These are phyloP conservation scores for Thomomys bottae DNA, from an alignment of 2,113 vertebrate genomes.

Conservation along the genomic window DNA sequence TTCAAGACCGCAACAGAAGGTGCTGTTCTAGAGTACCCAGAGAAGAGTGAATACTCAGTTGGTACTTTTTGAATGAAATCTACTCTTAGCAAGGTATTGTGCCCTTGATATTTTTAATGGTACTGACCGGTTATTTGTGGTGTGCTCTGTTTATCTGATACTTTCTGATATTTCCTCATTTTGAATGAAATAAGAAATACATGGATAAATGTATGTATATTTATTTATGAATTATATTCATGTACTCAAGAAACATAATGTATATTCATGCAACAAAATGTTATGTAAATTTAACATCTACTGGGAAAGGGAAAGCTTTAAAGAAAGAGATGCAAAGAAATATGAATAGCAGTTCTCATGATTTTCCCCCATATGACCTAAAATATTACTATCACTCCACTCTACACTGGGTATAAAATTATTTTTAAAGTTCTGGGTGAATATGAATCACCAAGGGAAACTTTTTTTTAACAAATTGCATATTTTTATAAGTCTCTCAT, in stretches of 20 bases:
- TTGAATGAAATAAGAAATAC: slow-evolving; percentile 27
- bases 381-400: slow-evolving; percentile 33
- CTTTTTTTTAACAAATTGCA: slow-evolving; percentile 29
- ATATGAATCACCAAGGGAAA: slow-evolving; percentile 46
- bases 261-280: slow-evolving; percentile 55
- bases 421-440: slow-evolving; percentile 53
- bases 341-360: slow-evolving; percentile 5
- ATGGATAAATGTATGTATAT: not conserved
- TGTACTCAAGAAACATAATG: slow-evolving; percentile 33
- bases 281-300: slow-evolving; percentile 47
- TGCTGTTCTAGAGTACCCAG: not conserved
- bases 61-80: slow-evolving; percentile 21
- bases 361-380: not conserved
- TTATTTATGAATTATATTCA: slow-evolving; percentile 53
- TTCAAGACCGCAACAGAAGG: not conserved
- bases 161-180: no score
- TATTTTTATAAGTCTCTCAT: not conserved
- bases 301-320: slow-evolving; percentile 12
- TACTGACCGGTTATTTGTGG: no score
- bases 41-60: not conserved
- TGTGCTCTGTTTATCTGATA: no score
- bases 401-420: slow-evolving; percentile 43
- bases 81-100: no score
- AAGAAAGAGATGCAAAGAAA: slow-evolving; percentile 58
- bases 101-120: no score